Conservation (phyloP, 2,113 vertebrate species). For the Zosterops japonicus region DNA sequence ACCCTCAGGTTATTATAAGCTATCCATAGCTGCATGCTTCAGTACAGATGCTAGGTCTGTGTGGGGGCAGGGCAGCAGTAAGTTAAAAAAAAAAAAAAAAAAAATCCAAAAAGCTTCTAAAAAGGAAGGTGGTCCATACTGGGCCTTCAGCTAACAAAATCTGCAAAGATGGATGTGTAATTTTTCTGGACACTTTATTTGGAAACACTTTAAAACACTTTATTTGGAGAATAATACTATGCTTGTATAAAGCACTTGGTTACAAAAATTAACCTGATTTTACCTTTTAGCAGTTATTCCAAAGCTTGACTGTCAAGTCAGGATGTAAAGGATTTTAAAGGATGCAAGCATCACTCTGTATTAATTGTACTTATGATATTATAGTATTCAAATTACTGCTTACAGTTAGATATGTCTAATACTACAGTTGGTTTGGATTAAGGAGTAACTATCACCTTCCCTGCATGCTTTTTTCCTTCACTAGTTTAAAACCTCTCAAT, state of each 20-base stretch:
- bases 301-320: not conserved
- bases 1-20: not conserved
- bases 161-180: not conserved
- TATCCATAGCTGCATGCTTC: not conserved
- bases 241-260: not conserved
- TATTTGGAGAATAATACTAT: not conserved
- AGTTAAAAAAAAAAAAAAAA: not conserved
- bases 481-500: not conserved
- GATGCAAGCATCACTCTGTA: not conserved
- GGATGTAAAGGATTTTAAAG: not conserved
- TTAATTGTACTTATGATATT: not conserved
- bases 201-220: no score
- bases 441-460: not conserved
- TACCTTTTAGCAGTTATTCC: not conserved
- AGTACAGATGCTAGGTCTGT: rapidly evolving
- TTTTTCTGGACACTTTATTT: not conserved
- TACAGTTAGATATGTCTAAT: not conserved
- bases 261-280: not conserved
- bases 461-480: not conserved
- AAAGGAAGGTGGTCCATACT: not conserved
- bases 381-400: not conserved
- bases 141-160: not conserved
- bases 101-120: not conserved
- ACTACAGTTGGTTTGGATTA: not conserved
- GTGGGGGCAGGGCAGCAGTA: not conserved